A percentile compares a stretch with the other conserved stretches of the same genome.
These are phyloP conservation scores for Gnathonemus longibarbis DNA, from an alignment of 2,113 vertebrate genomes.

Conservation along the genomic window DNA sequence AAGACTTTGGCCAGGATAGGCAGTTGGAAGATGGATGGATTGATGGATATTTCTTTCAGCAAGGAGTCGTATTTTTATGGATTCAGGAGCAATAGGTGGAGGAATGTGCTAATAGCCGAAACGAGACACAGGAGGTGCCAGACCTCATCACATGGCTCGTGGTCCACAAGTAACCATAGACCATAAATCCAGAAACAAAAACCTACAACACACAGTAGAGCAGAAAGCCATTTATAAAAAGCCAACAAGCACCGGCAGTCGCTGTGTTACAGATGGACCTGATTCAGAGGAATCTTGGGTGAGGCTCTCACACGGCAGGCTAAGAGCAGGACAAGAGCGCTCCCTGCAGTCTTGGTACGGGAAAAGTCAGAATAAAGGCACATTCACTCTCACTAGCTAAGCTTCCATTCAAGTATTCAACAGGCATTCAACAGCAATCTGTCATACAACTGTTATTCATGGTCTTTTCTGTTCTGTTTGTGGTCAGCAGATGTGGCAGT, in stretches of 20 bases:
- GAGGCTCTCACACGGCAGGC: not conserved
- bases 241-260: not conserved
- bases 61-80: slow-evolving; percentile 20
- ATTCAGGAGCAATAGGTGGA: slow-evolving; percentile 41
- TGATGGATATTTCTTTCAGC: slow-evolving; percentile 9
- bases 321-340: not conserved
- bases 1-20: not conserved
- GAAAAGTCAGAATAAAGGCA: not conserved
- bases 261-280: not conserved
- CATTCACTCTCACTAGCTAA: not conserved
- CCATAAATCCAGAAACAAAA: not conserved
- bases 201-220: not conserved
- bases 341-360: not conserved
- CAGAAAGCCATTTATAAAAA: not conserved
- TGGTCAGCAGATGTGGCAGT: not conserved
- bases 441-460: not conserved
- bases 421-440: not conserved
- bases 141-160: not conserved
- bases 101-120: slow-evolving; percentile 20
- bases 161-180: not conserved
- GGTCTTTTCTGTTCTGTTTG: not conserved
- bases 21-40: not conserved
- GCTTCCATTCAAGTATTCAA: not conserved
- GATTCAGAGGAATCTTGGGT: not conserved
- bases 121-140: no score